Percentiles rank a stretch among this genome's conserved stretches.
Evolutionary conservation across 2,888 invertebrate genomes (phyloP).

Genomic region (Pharmacophagus antenor): DNA sequence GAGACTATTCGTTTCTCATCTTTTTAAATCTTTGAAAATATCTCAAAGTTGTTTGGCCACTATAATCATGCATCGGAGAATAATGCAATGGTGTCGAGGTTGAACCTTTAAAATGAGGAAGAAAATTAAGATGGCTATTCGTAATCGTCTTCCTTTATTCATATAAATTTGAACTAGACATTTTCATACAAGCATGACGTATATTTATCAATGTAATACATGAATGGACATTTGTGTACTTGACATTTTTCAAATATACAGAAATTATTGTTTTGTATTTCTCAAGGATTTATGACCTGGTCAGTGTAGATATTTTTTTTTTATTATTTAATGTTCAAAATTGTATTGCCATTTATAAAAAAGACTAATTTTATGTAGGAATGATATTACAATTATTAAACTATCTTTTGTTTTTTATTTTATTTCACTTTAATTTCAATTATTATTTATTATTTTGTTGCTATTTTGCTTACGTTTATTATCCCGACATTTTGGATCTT

Average conservation of each 20-base stretch:
- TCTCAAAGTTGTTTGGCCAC: too few relatives aligned
- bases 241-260: slow-evolving; percentile 17
- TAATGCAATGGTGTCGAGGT: too few relatives aligned
- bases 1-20: background rate
- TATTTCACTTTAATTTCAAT: slow-evolving; percentile 41
- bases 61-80: too few relatives aligned
- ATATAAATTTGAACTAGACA: slow-evolving; percentile 19
- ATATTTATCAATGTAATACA: slow-evolving; percentile 13
- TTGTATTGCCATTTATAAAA: slow-evolving; percentile 75
- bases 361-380: slow-evolving; percentile 71
- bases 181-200: slow-evolving; percentile 5
- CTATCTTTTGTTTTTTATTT: slow-evolving; percentile 41
- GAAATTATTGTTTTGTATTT: slow-evolving; percentile 24
- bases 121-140: too few relatives aligned
- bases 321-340: slow-evolving; percentile 73
- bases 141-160: slow-evolving; percentile 18
- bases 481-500: too few relatives aligned
- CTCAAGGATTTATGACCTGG: slow-evolving; percentile 14
- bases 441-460: slow-evolving; percentile 35
- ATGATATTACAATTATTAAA: slow-evolving; percentile 54
- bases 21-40: background rate
- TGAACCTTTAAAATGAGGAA: too few relatives aligned
- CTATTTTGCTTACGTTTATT: slow-evolving; percentile 39
- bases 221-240: slow-evolving; percentile 7
- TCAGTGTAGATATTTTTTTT: slow-evolving; percentile 46